Evolutionary conservation across 2,888 invertebrate genomes (phyloP), one percentile per base, ranked within the genome.

Genomic region (Trichopoda pennipes): DNA sequence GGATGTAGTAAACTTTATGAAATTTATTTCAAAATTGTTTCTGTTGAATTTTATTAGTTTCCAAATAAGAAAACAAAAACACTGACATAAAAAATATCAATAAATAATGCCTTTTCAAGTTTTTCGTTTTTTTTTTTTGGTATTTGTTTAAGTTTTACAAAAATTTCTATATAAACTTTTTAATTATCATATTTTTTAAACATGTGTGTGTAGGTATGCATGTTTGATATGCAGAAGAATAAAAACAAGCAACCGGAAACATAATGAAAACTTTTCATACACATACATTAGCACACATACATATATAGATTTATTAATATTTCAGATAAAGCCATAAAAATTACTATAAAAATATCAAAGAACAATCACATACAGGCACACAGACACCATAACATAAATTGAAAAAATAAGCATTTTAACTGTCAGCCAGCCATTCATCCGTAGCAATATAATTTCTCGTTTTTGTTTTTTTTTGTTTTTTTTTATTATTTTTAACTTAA

Each of bases 341-440:
- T 12, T 21, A 10, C 21, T 16, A 23, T 14, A 23, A 23, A 3
- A 21, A 42, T n/a, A 76, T 38, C 63, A 4, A 63, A 4, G 21
- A 23, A 56, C 47, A 28, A 14, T 47, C 12, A 55, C 68, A 53
- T 6, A 23, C n/a, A 2, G 8, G 9, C 47, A 53, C 10, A 23
- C n/a, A 2, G 8, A 17, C 47, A 38, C 28, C 47, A 63, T 58
- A 32, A 35, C 64, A 64, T 53, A 55, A 49, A 72, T 76, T 76
- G 19, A 60, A 79, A 63, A 28, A 28, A 28, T 6, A 72, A 70
- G 58, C 35, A 64, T 64, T 51, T 58, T 58, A 64, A 61, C 49
- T 74, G 68, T 69, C 79, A 47, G 17, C 28, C 55, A 53, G 42
- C 28, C 55, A 55, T 51, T 38, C 60, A 61, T 42, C 73, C 68